Conservation (phyloP, 2,888 invertebrate species). For the Pharmacophagus antenor region DNA sequence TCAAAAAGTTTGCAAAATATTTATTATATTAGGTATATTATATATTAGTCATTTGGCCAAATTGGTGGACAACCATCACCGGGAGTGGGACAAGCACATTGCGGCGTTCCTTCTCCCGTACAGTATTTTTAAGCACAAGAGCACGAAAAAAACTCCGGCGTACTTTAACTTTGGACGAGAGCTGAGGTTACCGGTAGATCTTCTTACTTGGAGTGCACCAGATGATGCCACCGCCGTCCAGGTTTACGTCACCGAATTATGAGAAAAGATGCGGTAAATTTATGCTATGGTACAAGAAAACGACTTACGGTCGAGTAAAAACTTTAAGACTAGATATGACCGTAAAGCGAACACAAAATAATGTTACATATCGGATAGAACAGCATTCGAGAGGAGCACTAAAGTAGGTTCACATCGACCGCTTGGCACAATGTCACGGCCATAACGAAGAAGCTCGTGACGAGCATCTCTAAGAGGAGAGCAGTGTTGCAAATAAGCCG, state of each 20-base stretch:
- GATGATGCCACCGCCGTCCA: too few species aligned
- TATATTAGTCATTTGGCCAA: constrained; percentile 2
- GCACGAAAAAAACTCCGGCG: constrained; percentile 1
- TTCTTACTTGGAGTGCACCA: neutral
- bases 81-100: constrained; percentile 13
- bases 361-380: too few species aligned
- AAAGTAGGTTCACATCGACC: too few species aligned
- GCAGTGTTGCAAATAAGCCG: too few species aligned
- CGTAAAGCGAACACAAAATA: too few species aligned
- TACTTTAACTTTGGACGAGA: neutral
- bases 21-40: neutral
- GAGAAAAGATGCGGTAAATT: neutral
- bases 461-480: too few species aligned
- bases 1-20: neutral
- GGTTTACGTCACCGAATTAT: neutral
- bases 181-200: neutral
- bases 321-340: neutral
- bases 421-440: too few species aligned
- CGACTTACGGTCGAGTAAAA: neutral
- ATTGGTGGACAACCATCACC: constrained; percentile 4
- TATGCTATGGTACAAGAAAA: neutral
- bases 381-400: too few species aligned
- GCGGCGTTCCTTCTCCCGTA: neutral
- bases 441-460: too few species aligned
- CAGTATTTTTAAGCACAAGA: constrained; percentile 6